Percentiles rank a stretch among this genome's conserved stretches.
Evolutionary conservation across 2,888 invertebrate genomes (phyloP).

Genomic region (Ichneumoninae sp.): DNA sequence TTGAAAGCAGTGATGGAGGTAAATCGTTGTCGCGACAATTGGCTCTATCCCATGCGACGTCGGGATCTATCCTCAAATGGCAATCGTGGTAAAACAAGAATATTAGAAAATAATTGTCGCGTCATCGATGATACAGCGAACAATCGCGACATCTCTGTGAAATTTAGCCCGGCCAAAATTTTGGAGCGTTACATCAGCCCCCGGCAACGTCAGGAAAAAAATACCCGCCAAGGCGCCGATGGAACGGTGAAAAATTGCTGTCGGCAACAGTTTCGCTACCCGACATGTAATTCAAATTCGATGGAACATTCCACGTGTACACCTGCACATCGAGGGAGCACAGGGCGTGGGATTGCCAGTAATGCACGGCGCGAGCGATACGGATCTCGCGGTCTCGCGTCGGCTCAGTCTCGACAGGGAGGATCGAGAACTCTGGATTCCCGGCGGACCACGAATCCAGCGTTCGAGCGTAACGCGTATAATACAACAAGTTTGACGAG

Average conservation of each 20-base stretch:
- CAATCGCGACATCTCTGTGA: too few species aligned
- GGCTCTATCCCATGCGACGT: constrained; percentile 42
- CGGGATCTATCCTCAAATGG: background rate
- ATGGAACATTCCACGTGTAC: background rate
- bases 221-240: too few species aligned
- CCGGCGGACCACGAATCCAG: constrained; percentile 50
- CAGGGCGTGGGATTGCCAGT: background rate
- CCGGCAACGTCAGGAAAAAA: too few species aligned
- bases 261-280: background rate
- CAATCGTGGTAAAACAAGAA: constrained; percentile 49
- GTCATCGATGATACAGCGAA: background rate
- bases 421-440: constrained; percentile 27
- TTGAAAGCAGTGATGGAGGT: constrained; percentile 64
- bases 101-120: constrained; percentile 22
- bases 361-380: constrained; percentile 3
- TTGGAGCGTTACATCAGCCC: background rate
- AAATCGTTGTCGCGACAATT: constrained; percentile 62
- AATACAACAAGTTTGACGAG: constrained; percentile 57
- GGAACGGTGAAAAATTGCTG: background rate
- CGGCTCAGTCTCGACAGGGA: background rate
- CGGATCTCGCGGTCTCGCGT: background rate
- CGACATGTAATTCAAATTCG: background rate
- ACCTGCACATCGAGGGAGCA: background rate
- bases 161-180: background rate
- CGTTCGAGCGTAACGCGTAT: constrained; percentile 43